Evolutionary conservation across 2,888 invertebrate species (phyloP), one percentile per base, ranked within the genome.

Genomic region (Polyommatus icarus): DNA sequence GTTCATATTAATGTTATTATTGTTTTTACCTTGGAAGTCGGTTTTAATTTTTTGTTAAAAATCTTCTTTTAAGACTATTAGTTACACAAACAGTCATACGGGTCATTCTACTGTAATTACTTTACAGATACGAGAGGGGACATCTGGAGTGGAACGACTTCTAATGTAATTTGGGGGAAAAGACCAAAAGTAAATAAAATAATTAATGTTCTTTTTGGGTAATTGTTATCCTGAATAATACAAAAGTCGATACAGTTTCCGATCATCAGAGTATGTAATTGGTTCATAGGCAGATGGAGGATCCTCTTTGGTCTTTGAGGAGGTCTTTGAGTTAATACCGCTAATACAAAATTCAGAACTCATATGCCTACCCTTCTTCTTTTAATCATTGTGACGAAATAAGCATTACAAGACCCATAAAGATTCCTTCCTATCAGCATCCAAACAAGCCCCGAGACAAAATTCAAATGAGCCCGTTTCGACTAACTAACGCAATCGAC

Each of bases 401-500:
- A n/a, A 1, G 29, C 4, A 67, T 67, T 67, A 1, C 12, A 67
- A 12, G 29, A 12, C 20, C 61, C 15, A 67, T 67, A 3, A 59
- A n/a, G 59, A 29, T 67, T 67, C 5, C 61, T 67, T 67, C 24
- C 29, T 67, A 24, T 24, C 59, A 59, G 59, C 1, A 12, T 67
- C 67, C 29, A 67, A 67, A 67, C 67, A 32, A 67, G 67, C 29
- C 67, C 29, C 20, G 67, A 67, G 67, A 29, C 67, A 67, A 71
- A 36, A 71, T 72, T 72, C n/a, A 40, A 72, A 72, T 72, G 36
- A 36, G 72, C 40, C 20, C 18, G 72, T 24, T 36, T 40, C 72
- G 72, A 40, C 72, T 72, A 40, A 72, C 40, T 50, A 75, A 50
- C 75, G 75, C 40, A 75, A 75, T 75, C 75, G 75, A 75, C 50